Evolutionary conservation across 2,888 invertebrate species (phyloP).

Genomic region (Spodoptera exigua): DNA sequence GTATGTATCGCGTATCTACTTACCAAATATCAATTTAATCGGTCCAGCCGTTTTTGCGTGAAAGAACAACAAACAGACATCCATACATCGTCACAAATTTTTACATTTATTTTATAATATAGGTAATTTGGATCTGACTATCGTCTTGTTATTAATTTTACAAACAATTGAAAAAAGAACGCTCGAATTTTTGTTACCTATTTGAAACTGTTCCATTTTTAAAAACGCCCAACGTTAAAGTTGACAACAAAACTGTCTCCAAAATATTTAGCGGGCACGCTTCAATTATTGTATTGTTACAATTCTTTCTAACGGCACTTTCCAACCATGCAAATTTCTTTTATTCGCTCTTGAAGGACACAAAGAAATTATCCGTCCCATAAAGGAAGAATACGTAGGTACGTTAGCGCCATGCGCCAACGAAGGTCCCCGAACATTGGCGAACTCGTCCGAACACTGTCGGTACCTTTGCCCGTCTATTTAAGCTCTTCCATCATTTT

Average conservation of each 20-base stretch:
- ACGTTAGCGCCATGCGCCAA: constrained; percentile 67
- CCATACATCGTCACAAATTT: no score
- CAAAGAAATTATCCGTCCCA: constrained; percentile 27
- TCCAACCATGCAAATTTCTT: constrained; percentile 29
- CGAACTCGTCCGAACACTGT: constrained; percentile 46
- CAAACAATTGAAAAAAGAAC: no score
- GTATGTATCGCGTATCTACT: no score
- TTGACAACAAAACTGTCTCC: background rate
- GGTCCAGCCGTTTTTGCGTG: no score
- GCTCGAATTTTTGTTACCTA: no score
- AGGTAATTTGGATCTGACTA: no score
- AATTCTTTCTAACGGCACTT: constrained; percentile 20
- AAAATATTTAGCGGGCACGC: background rate
- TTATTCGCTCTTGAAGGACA: constrained; percentile 25
- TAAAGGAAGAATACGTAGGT: constrained; percentile 40
- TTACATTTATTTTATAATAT: no score
- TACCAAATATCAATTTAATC: no score
- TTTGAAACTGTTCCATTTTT: no score
- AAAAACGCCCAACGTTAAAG: no score
- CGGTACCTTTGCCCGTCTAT: constrained; percentile 62
- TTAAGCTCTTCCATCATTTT: constrained; percentile 76
- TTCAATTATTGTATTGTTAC: constrained; percentile 9
- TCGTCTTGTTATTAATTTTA: no score
- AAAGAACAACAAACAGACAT: no score
- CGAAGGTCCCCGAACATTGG: constrained; percentile 40